Percentiles rank a stretch among this genome's conserved stretches.
These are phyloP conservation scores for Temnopleurus reevesii DNA, from an alignment of 53 echinoderm and acorn worm species.

Conservation along the genomic window DNA sequence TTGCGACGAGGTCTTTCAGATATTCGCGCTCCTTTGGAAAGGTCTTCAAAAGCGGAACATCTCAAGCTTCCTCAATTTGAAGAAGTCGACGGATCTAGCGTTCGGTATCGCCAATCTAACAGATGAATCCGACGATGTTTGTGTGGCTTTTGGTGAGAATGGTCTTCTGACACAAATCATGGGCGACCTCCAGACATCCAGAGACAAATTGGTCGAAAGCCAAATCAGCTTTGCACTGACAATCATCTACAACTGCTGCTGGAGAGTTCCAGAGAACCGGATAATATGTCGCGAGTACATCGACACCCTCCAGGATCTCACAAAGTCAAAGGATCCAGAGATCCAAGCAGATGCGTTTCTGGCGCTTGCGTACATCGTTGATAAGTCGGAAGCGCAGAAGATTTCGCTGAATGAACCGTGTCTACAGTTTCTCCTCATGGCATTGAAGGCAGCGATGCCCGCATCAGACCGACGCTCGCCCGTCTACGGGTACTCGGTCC, in stretches of 20 bases:
- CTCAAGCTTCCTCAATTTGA: background rate
- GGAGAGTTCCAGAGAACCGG: constrained; percentile 28
- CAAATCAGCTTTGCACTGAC: too few relatives aligned
- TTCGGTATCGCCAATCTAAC: background rate
- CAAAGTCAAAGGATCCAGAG: background rate
- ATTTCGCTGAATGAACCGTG: constrained; percentile 19
- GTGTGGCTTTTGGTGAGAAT: background rate
- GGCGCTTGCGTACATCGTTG: constrained; percentile 21
- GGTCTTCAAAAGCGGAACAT: background rate
- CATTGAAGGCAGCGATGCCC: background rate
- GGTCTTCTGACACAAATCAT: background rate
- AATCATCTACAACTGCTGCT: constrained; percentile 28
- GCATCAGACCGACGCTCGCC: background rate
- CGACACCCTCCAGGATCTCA: background rate
- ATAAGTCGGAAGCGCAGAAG: background rate
- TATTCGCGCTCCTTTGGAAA: background rate
- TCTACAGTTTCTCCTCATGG: background rate
- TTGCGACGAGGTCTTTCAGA: background rate
- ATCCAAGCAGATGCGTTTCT: constrained; percentile 34
- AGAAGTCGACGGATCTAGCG: background rate
- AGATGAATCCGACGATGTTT: background rate
- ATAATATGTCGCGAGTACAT: background rate
- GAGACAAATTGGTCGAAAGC: background rate
- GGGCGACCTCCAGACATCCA: background rate
- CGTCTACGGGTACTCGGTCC: constrained; percentile 58